phyloP scores from a whole-genome alignment of 2,888 invertebrate genomes.

The Lasioglossum villosulum region DNA sequence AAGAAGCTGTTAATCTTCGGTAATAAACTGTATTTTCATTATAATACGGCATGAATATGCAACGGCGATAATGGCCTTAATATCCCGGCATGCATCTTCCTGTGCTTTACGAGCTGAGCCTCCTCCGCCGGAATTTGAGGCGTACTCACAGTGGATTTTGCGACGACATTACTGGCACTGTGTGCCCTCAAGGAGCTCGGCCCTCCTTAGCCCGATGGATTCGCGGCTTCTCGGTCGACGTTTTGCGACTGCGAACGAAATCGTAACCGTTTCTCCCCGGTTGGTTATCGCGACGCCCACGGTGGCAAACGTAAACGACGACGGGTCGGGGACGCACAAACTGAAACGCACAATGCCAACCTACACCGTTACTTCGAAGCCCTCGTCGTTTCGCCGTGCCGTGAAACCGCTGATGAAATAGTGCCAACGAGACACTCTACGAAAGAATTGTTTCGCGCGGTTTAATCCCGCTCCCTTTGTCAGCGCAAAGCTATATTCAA shows the following conservation, averaged over 20 bases:
- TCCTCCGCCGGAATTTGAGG: slow-evolving; percentile 83
- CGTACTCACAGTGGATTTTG: slow-evolving; percentile 81
- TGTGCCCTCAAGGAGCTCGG: slow-evolving; percentile 48
- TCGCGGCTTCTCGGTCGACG: slow-evolving; percentile 49
- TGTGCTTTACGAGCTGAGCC: slow-evolving; percentile 84
- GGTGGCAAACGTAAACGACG: slow-evolving; percentile 13
- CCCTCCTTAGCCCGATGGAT: slow-evolving; percentile 58
- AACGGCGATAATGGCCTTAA: slow-evolving; percentile 85
- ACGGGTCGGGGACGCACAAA: not conserved
- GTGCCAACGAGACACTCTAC: not conserved
- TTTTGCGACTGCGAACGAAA: slow-evolving; percentile 54
- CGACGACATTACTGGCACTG: slow-evolving; percentile 74
- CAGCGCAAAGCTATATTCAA: not conserved
- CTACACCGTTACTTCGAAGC: slow-evolving; percentile 6
- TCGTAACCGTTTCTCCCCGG: slow-evolving; percentile 41
- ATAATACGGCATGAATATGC: slow-evolving; percentile 85
- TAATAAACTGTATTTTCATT: slow-evolving; percentile 85
- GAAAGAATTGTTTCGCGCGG: slow-evolving; percentile 9
- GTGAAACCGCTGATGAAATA: slow-evolving; percentile 5
- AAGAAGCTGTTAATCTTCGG: slow-evolving; percentile 85
- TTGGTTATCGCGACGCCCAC: slow-evolving; percentile 40
- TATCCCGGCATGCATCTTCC: slow-evolving; percentile 84
- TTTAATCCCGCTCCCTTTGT: not conserved
- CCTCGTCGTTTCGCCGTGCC: not conserved
- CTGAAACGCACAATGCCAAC: slow-evolving; percentile 9